These are phyloP conservation scores for Protaetia brevitarsis DNA, from an alignment of 1,140 invertebrate genomes.

Conservation along the genomic window DNA sequence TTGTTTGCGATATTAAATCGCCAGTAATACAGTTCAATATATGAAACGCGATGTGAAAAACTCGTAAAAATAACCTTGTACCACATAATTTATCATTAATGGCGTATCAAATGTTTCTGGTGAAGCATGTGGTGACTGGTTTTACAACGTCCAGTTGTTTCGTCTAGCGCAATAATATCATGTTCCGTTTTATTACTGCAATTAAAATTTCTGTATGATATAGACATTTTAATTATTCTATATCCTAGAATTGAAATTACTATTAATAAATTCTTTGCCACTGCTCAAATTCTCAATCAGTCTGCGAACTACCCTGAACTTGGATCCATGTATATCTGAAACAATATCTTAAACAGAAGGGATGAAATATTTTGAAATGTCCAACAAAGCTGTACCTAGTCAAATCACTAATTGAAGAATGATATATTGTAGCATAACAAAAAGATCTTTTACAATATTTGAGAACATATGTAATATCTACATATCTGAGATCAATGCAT, in stretches of 20 bases:
- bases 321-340: no score
- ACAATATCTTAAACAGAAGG: no score
- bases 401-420: no score
- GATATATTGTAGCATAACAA: no score
- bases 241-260: not conserved
- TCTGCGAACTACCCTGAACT: not conserved
- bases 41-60: not conserved
- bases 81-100: not conserved
- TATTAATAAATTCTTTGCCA: not conserved
- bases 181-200: not conserved
- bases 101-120: not conserved
- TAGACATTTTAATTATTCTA: not conserved
- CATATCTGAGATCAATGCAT: no score
- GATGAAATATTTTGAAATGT: no score
- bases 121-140: not conserved
- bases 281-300: not conserved
- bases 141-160: not conserved
- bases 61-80: not conserved
- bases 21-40: not conserved
- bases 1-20: not conserved
- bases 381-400: no score
- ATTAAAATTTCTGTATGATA: not conserved
- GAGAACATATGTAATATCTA: no score
- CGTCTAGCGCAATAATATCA: not conserved
- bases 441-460: no score